Evolutionary conservation across 2,797 vertebrate genomes (phyloP), one percentile per base, ranked within the genome.

Genomic region (Rhodeus uyekii): DNA sequence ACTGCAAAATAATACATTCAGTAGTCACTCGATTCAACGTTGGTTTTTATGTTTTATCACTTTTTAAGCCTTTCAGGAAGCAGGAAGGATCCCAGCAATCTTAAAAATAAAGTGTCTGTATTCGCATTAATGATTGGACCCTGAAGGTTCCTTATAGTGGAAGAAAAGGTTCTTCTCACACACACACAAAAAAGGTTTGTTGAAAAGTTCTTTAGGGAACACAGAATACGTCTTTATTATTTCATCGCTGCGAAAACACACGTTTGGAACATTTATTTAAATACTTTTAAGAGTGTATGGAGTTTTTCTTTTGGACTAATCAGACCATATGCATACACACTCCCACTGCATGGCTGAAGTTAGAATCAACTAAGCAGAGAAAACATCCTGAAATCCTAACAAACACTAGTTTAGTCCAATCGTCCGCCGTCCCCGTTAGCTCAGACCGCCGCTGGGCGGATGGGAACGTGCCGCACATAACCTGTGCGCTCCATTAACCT

Each of bases 401-500:
- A 72, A 48, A 79, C 80, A 29, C 46, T 76, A 6, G 8, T 34
- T 48, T 34, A 24, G 53, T 42, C 44, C 83, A 71, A 18, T 24
- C 27, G 8, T 50, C 44, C 63, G 22, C 61, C 9, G 46, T 67
- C 60, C 67, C 71, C 46, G 73, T 76, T 29, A 48, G 22, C 27
- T 36, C 13, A 58, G 74, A 81, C 48, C 76, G 78, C 64, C 50
- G 1, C 60, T 22, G 76, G 27, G 16, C 58, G 39, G 27, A n/a
- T 14, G n/a, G n/a, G 68, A 19, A n/a, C 12, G 61, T 36, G 63
- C 38, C 38, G 60, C 55, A 60, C 75, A n/a, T 34, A 36, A 67
- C 16, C 63, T 48, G 60, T 65, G 58, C 60, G 75, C 75, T 81
- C 55, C 38, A 79, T 81, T 81, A 84, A 61, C 64, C 34, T 72